Evolutionary conservation across 2,113 vertebrate species (phyloP), one percentile per base, ranked within the genome.

Genomic region (Tenebrosternarchus preto): DNA sequence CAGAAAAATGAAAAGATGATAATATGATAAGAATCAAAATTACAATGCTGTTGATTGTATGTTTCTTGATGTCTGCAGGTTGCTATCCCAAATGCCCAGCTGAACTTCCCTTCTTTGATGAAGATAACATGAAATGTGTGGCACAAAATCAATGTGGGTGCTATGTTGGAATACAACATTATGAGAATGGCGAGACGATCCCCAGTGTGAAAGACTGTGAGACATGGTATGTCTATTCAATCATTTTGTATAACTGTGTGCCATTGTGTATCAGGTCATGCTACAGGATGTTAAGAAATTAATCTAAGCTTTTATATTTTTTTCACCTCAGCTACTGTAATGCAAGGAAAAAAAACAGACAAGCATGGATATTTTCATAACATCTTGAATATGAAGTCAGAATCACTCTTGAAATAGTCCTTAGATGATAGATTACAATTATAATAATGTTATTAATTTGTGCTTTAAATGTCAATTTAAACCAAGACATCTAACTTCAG

Each of bases 21-120:
- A 12, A 50, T 50, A n/a, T n/a, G n/a, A n/a, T n/a, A n/a, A n/a
- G n/a, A n/a, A 50, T 50, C 43, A 50, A 12, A 50, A 50, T 50
- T n/a, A 61, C 22, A 27, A 1, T 33, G 7, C 5, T 63, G 6
- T 55, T 73, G 0, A 7, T 17, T 12, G 9, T 17, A n/a, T 66
- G 19, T 25, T 39, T 29, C 43, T 24, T 68, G 25, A n/a, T 11
- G 67, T 5, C 84, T 84, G 5, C 85, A 99, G 97, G 97, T 33
- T 99, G 97, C 86, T 99, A 98, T 87, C 96, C 97, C 80, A 86
- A 92, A 3, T 99, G 97, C 82, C 95, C 97, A 8, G 63, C 87
- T 1, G 79, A 83, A 4, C 75, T 93, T 0, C 93, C 95, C 1
- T 95, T 94, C 89, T 96, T 98, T 77, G 92, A 98, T 71, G 96